Evolutionary conservation across 2,888 invertebrate genomes (phyloP).

Genomic region (Copidosoma aretas): DNA sequence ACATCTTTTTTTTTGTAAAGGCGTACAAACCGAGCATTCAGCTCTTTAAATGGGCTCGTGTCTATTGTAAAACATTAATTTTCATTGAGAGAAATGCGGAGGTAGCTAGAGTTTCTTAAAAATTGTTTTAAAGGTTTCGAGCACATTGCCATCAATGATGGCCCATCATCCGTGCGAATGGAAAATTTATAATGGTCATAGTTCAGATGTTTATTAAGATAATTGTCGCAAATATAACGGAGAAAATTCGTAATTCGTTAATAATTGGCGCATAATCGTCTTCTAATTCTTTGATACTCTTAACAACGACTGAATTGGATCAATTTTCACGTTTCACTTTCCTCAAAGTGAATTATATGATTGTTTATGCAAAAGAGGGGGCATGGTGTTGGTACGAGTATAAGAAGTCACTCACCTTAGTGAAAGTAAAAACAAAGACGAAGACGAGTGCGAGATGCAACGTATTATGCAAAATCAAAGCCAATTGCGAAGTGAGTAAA

Average conservation of each 20-base stretch:
- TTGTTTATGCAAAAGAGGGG: not conserved
- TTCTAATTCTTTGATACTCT: not conserved
- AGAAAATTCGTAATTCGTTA: too few species aligned
- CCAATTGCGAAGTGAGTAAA: conserved; percentile 4
- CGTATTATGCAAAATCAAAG: conserved; percentile 4
- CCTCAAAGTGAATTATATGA: not conserved
- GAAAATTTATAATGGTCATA: not conserved
- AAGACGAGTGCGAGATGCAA: not conserved
- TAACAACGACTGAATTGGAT: conserved; percentile 8
- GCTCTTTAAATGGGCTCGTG: too few species aligned
- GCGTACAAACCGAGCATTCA: not conserved
- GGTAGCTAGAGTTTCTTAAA: too few species aligned
- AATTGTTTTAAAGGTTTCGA: too few species aligned
- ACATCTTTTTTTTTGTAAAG: not conserved
- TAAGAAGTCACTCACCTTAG: not conserved
- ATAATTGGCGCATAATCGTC: too few species aligned
- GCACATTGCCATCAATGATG: not conserved
- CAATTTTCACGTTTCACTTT: conserved; percentile 13
- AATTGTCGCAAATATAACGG: too few species aligned
- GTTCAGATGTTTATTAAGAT: too few species aligned
- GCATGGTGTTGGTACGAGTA: not conserved
- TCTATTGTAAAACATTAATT: too few species aligned
- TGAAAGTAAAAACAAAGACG: conserved; percentile 26
- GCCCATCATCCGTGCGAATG: not conserved
- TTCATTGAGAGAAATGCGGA: too few species aligned